These are phyloP conservation scores for Philereme vetulata DNA, from an alignment of 2,888 invertebrate genomes.

Conservation along the genomic window DNA sequence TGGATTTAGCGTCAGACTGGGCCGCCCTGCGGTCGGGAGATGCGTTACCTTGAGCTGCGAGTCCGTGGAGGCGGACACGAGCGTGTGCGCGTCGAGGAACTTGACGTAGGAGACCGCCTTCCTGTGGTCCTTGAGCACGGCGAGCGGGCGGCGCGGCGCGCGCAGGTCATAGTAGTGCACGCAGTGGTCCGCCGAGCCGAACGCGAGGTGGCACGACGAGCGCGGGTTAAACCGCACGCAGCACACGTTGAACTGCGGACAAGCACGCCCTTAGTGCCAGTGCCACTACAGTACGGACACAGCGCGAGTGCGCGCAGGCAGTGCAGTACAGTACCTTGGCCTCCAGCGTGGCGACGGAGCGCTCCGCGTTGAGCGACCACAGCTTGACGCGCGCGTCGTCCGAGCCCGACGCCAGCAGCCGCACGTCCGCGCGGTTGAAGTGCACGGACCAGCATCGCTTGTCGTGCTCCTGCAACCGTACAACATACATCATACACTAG, in stretches of 20 bases:
- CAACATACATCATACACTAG: too few species aligned
- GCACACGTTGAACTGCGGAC: constrained; percentile 91
- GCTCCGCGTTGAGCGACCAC: constrained; percentile 94
- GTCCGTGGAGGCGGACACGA: constrained; percentile 92
- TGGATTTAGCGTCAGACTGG: too few species aligned
- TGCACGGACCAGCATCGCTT: constrained; percentile 98
- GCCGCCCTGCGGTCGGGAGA: too few species aligned
- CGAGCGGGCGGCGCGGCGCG: constrained; percentile 90
- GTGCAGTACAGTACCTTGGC: constrained; percentile 97
- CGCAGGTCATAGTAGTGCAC: constrained; percentile 97
- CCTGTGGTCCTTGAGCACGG: constrained; percentile 86
- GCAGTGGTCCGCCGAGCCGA: constrained; percentile 98
- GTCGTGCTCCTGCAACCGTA: constrained; percentile 89
- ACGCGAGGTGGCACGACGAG: constrained; percentile 94
- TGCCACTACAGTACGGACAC: not conserved
- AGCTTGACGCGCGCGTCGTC: constrained; percentile 97
- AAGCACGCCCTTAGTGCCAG: too few species aligned
- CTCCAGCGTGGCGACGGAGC: constrained; percentile 92
- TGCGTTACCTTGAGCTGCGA: constrained; percentile 39
- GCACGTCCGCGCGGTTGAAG: constrained; percentile 95
- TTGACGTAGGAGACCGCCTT: constrained; percentile 98
- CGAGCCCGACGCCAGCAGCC: constrained; percentile 95
- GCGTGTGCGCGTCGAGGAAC: constrained; percentile 93
- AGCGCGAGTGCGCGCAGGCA: constrained; percentile 87
- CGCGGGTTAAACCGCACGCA: constrained; percentile 90